Percentiles rank a stretch among this genome's conserved stretches.
Evolutionary conservation across 2,888 invertebrate genomes (phyloP).

Genomic region (Platerodrilus igneus): DNA sequence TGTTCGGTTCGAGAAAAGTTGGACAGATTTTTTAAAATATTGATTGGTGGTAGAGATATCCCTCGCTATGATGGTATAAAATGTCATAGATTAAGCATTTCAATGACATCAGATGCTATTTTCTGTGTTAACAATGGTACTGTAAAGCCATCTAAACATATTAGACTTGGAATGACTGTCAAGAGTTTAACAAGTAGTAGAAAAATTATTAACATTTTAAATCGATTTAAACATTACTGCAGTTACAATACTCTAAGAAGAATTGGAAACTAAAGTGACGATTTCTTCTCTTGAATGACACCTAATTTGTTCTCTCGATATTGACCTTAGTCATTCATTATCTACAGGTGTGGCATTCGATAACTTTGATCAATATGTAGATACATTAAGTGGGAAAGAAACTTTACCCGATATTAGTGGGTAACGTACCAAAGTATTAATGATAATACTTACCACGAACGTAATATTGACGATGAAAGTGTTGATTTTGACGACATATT

Average conservation of each 20-base stretch:
- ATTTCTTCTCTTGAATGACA: constrained; percentile 7
- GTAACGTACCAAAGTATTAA: too few relatives aligned
- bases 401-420: too few relatives aligned
- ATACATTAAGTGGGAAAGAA: constrained; percentile 20
- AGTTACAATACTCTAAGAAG: constrained; percentile 29
- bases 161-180: constrained; percentile 28
- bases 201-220: constrained; percentile 30
- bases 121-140: constrained; percentile 29
- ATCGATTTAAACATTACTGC: constrained; percentile 29
- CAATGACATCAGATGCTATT: constrained; percentile 24
- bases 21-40: constrained; percentile 13
- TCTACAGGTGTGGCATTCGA: constrained; percentile 26
- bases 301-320: constrained; percentile 19
- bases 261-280: constrained; percentile 22
- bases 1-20: constrained; percentile 15
- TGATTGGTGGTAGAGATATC: constrained; percentile 15
- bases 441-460: constrained; percentile 13
- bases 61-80: constrained; percentile 13
- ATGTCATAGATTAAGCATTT: constrained; percentile 12
- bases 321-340: constrained; percentile 13
- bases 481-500: background rate
- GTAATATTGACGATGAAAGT: too few relatives aligned
- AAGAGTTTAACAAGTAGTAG: constrained; percentile 31
- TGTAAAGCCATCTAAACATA: constrained; percentile 31
- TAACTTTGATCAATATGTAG: constrained; percentile 19